Evolutionary conservation across 2,113 vertebrate species (phyloP).

Genomic region (Phalacrocorax brasilianus): DNA sequence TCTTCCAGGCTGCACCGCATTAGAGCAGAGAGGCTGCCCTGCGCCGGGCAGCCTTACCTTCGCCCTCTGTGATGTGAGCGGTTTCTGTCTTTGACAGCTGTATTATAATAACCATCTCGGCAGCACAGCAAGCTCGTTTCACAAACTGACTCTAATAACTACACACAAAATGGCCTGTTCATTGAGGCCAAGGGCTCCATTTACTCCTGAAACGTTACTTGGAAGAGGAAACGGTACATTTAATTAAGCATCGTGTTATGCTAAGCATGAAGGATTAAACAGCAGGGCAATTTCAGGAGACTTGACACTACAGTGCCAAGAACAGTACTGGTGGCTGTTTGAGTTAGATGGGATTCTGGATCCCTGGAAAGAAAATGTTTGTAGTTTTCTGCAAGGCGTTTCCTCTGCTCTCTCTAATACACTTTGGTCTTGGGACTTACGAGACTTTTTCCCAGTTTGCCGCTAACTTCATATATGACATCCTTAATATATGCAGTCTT

Average conservation of each 20-base stretch:
- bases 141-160: background rate
- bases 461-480: background rate
- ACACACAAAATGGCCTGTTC: background rate
- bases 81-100: background rate
- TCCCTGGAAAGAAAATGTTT: background rate
- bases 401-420: background rate
- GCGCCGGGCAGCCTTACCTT: background rate
- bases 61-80: rapidly evolving
- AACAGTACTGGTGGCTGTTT: background rate
- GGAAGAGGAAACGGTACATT: background rate
- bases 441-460: background rate
- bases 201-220: background rate
- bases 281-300: background rate
- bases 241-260: background rate
- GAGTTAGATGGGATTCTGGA: background rate
- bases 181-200: background rate
- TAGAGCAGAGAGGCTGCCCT: background rate
- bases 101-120: background rate
- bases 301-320: background rate
- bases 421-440: background rate
- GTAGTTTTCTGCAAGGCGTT: background rate
- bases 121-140: background rate
- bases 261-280: background rate
- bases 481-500: background rate
- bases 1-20: background rate